Evolutionary conservation across 2,113 vertebrate species (phyloP).

Genomic region (Corythornis cristatus): DNA sequence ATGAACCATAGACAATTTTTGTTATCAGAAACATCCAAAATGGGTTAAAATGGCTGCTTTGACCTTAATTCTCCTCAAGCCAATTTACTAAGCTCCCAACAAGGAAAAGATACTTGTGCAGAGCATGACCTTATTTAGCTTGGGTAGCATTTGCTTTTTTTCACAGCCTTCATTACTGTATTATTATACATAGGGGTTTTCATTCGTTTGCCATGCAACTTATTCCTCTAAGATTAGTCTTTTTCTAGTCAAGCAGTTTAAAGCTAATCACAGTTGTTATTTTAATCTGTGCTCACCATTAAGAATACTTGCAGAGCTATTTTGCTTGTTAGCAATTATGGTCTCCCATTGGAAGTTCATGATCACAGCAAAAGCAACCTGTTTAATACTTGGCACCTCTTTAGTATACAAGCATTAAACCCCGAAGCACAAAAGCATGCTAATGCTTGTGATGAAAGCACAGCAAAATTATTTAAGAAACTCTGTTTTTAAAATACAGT

Average conservation of each 20-base stretch:
- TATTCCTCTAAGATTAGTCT: slow-evolving; percentile 61
- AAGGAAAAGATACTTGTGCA: background rate
- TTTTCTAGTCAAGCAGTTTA: slow-evolving; percentile 75
- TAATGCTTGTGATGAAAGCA: slow-evolving; percentile 53
- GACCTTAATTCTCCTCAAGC: background rate
- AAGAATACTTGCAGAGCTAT: slow-evolving; percentile 69
- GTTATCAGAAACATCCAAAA: background rate
- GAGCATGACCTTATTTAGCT: slow-evolving; percentile 9
- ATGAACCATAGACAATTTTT: background rate
- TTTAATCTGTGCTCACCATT: slow-evolving; percentile 73
- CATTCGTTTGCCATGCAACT: slow-evolving; percentile 59
- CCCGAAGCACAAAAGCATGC: slow-evolving; percentile 14
- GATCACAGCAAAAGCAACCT: slow-evolving; percentile 71
- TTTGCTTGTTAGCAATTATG: slow-evolving; percentile 74
- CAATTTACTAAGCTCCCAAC: background rate
- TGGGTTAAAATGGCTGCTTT: slow-evolving; percentile 19
- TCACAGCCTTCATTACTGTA: slow-evolving; percentile 43
- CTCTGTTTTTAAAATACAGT: background rate
- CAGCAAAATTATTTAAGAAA: slow-evolving; percentile 2
- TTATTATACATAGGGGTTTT: slow-evolving; percentile 16
- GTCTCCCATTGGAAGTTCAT: slow-evolving; percentile 68
- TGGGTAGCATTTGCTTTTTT: background rate
- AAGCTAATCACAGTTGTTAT: slow-evolving; percentile 75
- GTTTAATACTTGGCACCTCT: slow-evolving; percentile 65
- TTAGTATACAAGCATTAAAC: slow-evolving; percentile 61